Percentiles rank a stretch among this genome's conserved stretches.
Conservation (phyloP, 92 coral and sea anemone genomes). For the Porites divaricata region DNA sequence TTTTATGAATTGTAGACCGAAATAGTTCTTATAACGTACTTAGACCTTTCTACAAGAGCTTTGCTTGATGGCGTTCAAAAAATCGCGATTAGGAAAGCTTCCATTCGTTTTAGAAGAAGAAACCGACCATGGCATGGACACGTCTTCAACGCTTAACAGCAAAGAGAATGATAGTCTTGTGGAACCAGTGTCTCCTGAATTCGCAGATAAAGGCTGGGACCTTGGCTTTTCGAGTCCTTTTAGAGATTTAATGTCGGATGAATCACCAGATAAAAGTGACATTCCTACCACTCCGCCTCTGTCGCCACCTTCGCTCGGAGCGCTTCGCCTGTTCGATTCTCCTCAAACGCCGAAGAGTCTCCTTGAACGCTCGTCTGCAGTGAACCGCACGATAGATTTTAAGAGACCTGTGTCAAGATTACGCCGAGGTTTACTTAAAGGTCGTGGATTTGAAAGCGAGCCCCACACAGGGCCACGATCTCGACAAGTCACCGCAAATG, state of each 20-base stretch:
- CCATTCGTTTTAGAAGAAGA: conserved; percentile 55
- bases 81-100: conserved; percentile 41
- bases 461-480: conserved; percentile 79
- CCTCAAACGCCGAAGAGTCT: conserved; percentile 99
- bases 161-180: not conserved
- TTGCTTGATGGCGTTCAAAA: conserved; percentile 33
- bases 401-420: conserved; percentile 78
- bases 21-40: conserved; percentile 35
- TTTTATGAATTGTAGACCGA: not conserved
- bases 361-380: conserved; percentile 81
- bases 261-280: conserved; percentile 68
- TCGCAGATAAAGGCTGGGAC: conserved; percentile 83
- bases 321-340: conserved; percentile 89
- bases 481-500: conserved; percentile 79
- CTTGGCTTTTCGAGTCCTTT: conserved; percentile 91
- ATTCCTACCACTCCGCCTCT: conserved; percentile 70
- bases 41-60: not conserved
- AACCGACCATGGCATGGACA: conserved; percentile 24
- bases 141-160: conserved; percentile 25
- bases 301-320: conserved; percentile 97
- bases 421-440: conserved; percentile 67
- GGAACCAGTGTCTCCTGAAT: conserved; percentile 50
- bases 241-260: conserved; percentile 64
- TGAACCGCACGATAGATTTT: conserved; percentile 61
- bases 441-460: conserved; percentile 71